Percentiles rank a stretch among this genome's conserved stretches.
Conservation (phyloP, 2,113 vertebrate genomes). For the Macquaria ambigua region DNA sequence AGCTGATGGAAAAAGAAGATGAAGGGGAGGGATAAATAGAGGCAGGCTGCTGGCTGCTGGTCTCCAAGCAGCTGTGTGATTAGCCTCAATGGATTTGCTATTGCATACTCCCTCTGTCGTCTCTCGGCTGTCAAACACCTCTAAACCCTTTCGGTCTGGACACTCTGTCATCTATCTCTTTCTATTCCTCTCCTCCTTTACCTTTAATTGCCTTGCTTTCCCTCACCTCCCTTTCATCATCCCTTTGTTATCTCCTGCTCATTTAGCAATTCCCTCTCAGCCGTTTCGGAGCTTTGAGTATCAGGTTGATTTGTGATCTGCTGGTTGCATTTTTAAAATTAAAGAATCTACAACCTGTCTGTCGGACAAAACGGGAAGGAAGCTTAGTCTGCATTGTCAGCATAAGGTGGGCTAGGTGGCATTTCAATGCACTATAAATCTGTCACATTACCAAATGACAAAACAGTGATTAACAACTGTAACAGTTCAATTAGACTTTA, state of each 20-base stretch:
- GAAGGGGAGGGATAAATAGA: neutral
- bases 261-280: neutral
- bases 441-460: neutral
- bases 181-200: neutral
- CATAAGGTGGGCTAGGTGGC: neutral
- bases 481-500: neutral
- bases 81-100: conserved; percentile 54
- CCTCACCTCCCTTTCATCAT: neutral
- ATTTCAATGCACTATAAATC: neutral
- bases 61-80: conserved; percentile 65
- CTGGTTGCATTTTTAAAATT: conserved; percentile 1
- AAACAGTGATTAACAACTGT: neutral
- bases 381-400: neutral
- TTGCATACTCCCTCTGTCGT: conserved; percentile 9
- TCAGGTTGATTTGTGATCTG: conserved; percentile 14
- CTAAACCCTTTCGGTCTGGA: conserved; percentile 29
- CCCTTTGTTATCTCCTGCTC: neutral
- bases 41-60: conserved; percentile 8
- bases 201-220: neutral
- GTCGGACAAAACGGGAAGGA: neutral
- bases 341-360: neutral
- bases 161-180: neutral
- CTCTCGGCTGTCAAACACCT: conserved; percentile 8
- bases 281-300: neutral
- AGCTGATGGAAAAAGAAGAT: neutral